Evolutionary conservation across 2,113 vertebrate species (phyloP), one percentile per base, ranked within the genome.

Genomic region (Urocitellus parryii): DNA sequence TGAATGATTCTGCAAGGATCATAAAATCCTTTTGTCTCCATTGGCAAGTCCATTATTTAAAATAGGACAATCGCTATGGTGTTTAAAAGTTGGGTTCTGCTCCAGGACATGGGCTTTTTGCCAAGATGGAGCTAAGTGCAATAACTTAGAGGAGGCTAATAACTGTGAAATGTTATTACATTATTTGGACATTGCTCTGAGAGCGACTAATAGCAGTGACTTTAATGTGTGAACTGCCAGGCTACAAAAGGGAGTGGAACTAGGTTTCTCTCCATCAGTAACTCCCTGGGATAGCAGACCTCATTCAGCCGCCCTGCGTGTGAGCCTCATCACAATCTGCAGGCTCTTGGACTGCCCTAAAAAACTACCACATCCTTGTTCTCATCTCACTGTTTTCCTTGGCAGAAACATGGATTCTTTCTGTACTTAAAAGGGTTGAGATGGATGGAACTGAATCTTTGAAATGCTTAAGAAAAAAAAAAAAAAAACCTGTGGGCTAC

Each of bases 71-170:
- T 79, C 56, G 84, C 89, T 70, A 56, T 27, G 25, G 83, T 94
- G 87, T 92, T 96, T 95, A 96, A 95, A 95, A 96, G 87, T 96
- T 92, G 92, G 90, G 73, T 85, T 97, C 92, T 96, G 84, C 95
- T 89, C 73, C 67, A 93, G 90, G 91, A 77, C 22, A 58, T 73
- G 42, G 95, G 93, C 79, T 73, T 89, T 53, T 90, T 92, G 91
- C 96, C 97, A 97, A 77, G 45, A 73, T 0, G 14, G 18, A 94
- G 78, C 58, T 83, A 96, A 95, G 88, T 85, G 80, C 68, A 96
- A 72, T 95, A 90, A 97, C 88, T 95, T 90, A 70, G 90, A 86
- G 94, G 93, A 92, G 90, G 80, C 96, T 96, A 97, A 95, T 96
- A 92, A 93, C 88, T 94, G 93, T 94, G 94, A 96, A 97, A 96